Conservation (phyloP, 53 echinoderm and acorn worm species). For the Zoroaster sp. region DNA sequence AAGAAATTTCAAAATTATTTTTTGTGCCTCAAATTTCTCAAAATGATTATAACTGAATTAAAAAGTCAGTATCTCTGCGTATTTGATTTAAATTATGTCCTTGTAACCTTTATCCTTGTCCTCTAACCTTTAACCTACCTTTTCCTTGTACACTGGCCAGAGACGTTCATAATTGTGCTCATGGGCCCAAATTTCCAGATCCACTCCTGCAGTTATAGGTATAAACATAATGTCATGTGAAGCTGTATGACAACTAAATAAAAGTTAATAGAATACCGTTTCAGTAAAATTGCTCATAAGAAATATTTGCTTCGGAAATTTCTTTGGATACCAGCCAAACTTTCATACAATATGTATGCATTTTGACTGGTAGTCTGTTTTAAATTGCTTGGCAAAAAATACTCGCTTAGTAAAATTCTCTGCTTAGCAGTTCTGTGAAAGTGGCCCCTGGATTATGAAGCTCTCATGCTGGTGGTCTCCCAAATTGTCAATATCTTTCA, state of each 20-base stretch:
- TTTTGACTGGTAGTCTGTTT: not conserved
- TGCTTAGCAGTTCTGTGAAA: not conserved
- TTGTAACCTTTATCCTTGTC: no score
- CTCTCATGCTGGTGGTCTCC: no score
- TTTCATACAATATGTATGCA: not conserved
- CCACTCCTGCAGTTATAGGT: slow-evolving; percentile 63
- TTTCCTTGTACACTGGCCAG: slow-evolving; percentile 83
- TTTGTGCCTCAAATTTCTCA: no score
- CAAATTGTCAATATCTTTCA: no score
- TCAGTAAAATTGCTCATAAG: no score
- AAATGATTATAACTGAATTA: no score
- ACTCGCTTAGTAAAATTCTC: not conserved
- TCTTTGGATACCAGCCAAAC: not conserved
- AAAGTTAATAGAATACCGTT: not conserved
- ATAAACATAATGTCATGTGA: slow-evolving; percentile 71
- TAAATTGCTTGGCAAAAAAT: not conserved
- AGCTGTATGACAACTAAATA: not conserved
- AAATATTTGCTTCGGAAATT: no score
- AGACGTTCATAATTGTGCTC: slow-evolving; percentile 95
- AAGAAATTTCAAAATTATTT: no score
- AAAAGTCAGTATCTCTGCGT: no score
- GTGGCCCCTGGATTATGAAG: no score
- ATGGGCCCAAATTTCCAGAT: slow-evolving; percentile 85
- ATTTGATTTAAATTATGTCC: no score
- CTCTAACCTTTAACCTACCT: slow-evolving; percentile 46